Evolutionary conservation across 2,797 vertebrate genomes (phyloP).

Genomic region (Glyptemys insculpta): DNA sequence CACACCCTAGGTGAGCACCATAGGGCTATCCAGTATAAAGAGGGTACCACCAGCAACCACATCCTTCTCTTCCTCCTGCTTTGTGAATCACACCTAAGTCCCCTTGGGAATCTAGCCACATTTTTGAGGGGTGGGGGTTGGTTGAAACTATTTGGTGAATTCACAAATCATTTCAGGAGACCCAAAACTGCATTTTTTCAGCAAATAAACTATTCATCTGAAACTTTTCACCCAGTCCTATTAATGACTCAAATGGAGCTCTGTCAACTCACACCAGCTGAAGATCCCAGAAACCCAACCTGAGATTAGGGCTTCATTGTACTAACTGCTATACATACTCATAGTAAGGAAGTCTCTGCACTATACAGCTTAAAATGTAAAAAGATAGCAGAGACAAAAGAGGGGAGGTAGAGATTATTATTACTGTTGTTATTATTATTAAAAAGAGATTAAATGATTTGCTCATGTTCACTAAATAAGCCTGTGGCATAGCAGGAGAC

Average conservation of each 20-base stretch:
- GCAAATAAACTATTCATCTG: background rate
- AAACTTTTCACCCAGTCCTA: background rate
- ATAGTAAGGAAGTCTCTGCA: background rate
- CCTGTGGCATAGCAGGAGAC: background rate
- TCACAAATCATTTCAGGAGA: background rate
- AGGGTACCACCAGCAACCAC: background rate
- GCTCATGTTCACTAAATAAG: background rate
- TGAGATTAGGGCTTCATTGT: constrained; percentile 9
- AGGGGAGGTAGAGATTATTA: background rate
- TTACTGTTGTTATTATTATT: background rate
- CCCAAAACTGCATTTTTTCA: background rate
- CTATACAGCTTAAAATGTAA: background rate
- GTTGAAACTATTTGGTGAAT: background rate
- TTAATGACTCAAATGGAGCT: background rate
- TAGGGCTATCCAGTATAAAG: background rate
- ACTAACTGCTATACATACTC: background rate
- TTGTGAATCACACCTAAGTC: background rate
- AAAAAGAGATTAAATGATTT: background rate
- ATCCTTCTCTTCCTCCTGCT: background rate
- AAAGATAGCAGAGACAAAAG: background rate
- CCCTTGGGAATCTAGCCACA: background rate
- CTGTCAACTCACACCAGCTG: constrained; percentile 26
- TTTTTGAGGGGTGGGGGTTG: no score
- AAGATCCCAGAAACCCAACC: constrained; percentile 42
- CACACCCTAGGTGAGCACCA: no score